Evolutionary conservation across 2,797 vertebrate genomes (phyloP).

Genomic region (Helarctos malayanus): DNA sequence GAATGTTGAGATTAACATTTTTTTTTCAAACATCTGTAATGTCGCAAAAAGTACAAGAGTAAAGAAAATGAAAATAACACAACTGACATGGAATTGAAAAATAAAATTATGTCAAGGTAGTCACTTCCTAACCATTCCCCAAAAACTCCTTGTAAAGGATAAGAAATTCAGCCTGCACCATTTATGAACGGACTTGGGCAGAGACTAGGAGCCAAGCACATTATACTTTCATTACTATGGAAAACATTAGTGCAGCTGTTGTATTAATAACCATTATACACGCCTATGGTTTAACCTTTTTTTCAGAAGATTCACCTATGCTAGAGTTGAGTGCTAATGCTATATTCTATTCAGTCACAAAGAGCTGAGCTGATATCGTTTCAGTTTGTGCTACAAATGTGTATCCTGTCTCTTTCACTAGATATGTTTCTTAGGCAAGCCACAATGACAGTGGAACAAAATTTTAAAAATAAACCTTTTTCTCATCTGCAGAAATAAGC

Average conservation of each 20-base stretch:
- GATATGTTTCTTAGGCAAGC: neutral
- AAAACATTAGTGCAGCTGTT: neutral
- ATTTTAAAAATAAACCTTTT: neutral
- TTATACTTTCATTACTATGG: neutral
- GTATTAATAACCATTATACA: neutral
- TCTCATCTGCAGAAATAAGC: neutral
- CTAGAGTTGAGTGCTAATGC: neutral
- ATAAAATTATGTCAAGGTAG: neutral
- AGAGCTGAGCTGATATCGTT: neutral
- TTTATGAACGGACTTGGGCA: neutral
- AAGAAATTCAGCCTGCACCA: neutral
- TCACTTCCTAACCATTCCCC: neutral
- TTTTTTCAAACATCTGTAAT: neutral
- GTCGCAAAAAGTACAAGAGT: neutral
- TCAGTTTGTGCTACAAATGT: neutral
- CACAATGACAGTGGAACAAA: neutral
- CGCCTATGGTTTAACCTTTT: neutral
- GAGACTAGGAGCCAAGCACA: neutral
- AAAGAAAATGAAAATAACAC: neutral
- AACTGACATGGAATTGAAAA: neutral
- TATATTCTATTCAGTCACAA: neutral
- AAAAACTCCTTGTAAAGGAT: neutral
- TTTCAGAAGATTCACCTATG: neutral
- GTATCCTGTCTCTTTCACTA: neutral
- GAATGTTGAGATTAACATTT: neutral